These are phyloP conservation scores for Drosophila saltans DNA, from an alignment of 1,140 invertebrate species.

Conservation along the genomic window DNA sequence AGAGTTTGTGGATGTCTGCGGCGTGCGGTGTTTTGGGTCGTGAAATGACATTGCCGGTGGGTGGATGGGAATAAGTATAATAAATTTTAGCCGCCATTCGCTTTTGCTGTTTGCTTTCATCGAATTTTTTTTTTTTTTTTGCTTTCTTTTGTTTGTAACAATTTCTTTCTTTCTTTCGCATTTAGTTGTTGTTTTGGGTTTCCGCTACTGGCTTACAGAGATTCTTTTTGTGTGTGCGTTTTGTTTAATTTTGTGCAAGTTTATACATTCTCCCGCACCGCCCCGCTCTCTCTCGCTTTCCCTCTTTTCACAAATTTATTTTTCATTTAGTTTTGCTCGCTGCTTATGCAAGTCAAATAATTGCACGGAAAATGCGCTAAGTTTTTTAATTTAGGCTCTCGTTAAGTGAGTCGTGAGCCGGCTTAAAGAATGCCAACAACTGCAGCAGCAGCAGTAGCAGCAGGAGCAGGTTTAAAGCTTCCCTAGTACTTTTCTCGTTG, in stretches of 20 bases:
- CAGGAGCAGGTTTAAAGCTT: conserved; percentile 24
- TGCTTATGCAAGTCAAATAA: conserved; percentile 73
- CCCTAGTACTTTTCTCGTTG: conserved; percentile 64
- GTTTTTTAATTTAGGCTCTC: conserved; percentile 72
- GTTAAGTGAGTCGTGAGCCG: conserved; percentile 52
- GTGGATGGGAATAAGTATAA: conserved; percentile 61
- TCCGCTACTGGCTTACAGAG: conserved; percentile 33
- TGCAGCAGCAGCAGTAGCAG: conserved; percentile 3
- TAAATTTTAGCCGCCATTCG: conserved; percentile 71
- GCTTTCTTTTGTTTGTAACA: conserved; percentile 22
- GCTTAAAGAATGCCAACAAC: conserved; percentile 25
- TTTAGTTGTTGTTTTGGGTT: conserved; percentile 15
- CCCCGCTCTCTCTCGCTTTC: background rate
- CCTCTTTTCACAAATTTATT: conserved; percentile 14
- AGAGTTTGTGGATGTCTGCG: background rate
- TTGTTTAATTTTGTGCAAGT: conserved; percentile 70
- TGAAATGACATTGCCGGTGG: conserved; percentile 32
- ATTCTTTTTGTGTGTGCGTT: conserved; percentile 58
- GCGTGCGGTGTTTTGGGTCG: conserved; percentile 27
- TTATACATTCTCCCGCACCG: background rate
- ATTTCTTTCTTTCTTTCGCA: conserved; percentile 31
- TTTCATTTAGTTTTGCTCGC: conserved; percentile 23
- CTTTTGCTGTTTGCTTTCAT: conserved; percentile 75
- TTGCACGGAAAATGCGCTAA: conserved; percentile 51
- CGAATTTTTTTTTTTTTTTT: conserved; percentile 29